Evolutionary conservation across 2,888 invertebrate genomes (phyloP).

Genomic region (Himalopsyche japonica): DNA sequence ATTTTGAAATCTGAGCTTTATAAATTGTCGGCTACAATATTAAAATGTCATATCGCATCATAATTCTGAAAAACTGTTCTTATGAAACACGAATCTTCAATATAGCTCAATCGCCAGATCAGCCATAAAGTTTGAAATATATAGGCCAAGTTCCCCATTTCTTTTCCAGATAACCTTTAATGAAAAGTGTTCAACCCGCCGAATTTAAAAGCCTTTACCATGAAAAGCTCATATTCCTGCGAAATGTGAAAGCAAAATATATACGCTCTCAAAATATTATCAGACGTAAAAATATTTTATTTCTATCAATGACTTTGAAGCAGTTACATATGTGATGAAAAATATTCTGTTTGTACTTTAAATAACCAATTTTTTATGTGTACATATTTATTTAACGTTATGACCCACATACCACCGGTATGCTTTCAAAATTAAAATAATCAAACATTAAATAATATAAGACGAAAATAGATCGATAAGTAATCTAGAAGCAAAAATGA

Average conservation of each 20-base stretch:
- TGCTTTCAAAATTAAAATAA: too few species aligned
- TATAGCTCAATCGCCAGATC: background rate
- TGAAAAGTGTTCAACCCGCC: background rate
- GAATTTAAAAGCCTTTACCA: background rate
- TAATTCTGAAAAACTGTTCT: background rate
- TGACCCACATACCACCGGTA: too few species aligned
- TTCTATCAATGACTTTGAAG: background rate
- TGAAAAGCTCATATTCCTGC: background rate
- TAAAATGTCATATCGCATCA: background rate
- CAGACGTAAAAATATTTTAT: background rate
- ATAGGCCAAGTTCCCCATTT: background rate
- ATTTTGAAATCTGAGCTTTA: background rate
- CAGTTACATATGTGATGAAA: background rate
- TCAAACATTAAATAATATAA: too few species aligned
- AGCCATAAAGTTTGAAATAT: slow-evolving; percentile 10
- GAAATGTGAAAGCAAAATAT: background rate
- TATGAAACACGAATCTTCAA: slow-evolving; percentile 13
- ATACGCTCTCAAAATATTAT: background rate
- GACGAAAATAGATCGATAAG: too few species aligned
- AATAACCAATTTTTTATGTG: too few species aligned
- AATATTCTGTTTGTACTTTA: too few species aligned
- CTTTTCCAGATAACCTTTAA: background rate
- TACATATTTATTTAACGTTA: too few species aligned
- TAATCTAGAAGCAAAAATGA: too few species aligned
- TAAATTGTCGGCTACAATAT: background rate